Evolutionary conservation across 2,113 vertebrate species (phyloP).

Genomic region (Proterorhinus semilunaris): DNA sequence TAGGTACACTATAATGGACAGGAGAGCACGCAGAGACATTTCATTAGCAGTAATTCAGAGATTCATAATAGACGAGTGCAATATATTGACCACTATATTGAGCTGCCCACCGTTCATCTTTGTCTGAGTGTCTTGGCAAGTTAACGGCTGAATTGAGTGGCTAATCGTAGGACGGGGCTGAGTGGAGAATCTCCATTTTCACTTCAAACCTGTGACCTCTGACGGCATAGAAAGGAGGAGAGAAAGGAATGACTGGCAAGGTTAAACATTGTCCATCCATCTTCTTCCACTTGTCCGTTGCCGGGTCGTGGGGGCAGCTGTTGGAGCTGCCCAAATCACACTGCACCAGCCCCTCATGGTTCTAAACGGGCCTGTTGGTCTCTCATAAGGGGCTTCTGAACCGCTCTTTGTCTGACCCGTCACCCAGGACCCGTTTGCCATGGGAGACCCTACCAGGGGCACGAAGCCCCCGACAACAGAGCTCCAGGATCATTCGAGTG

Average conservation of each 20-base stretch:
- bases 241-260: constrained; percentile 4
- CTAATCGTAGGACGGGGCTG: constrained; percentile 19
- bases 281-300: too few relatives aligned
- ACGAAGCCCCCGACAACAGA: too few relatives aligned
- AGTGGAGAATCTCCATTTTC: constrained; percentile 14
- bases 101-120: background rate
- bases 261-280: constrained; percentile 8
- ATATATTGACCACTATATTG: background rate
- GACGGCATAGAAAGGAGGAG: constrained; percentile 11
- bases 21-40: background rate
- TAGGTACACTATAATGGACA: background rate
- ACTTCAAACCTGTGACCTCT: constrained; percentile 13
- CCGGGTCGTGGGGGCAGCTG: too few relatives aligned
- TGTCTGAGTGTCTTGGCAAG: background rate
- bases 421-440: too few relatives aligned
- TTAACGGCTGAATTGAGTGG: constrained; percentile 14
- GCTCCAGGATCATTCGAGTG: too few relatives aligned
- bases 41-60: background rate
- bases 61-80: constrained; percentile 4
- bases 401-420: too few relatives aligned
- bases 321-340: too few relatives aligned
- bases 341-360: too few relatives aligned
- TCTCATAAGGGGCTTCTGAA: too few relatives aligned
- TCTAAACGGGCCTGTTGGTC: too few relatives aligned
- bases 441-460: too few relatives aligned